Evolutionary conservation across 2,888 invertebrate species (phyloP).

Genomic region (Diarsia rubi): DNA sequence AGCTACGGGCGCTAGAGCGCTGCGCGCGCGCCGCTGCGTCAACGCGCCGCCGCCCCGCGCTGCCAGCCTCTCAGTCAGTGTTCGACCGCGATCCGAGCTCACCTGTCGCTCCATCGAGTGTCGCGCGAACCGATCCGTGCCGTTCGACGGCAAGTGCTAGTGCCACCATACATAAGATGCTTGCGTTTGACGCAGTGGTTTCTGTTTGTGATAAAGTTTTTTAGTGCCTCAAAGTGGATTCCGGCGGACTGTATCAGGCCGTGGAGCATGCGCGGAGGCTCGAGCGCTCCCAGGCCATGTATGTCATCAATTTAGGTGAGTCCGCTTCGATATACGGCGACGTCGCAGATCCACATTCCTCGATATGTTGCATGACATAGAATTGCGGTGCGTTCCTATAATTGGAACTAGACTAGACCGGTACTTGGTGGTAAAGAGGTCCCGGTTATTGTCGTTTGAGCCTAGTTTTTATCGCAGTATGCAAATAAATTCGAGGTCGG

Average conservation of each 20-base stretch:
- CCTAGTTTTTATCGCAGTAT: conserved; percentile 77
- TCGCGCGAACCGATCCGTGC: conserved; percentile 74
- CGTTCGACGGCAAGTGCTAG: conserved; percentile 80
- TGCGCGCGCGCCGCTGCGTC: conserved; percentile 54
- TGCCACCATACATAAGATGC: conserved; percentile 87
- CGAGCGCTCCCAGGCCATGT: conserved; percentile 91
- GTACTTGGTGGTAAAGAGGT: conserved; percentile 78
- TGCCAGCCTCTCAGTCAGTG: conserved; percentile 76
- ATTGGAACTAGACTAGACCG: conserved; percentile 86
- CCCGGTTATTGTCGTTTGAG: conserved; percentile 63
- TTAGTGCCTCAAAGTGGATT: conserved; percentile 88
- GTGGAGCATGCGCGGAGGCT: conserved; percentile 89
- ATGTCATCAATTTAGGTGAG: conserved; percentile 91
- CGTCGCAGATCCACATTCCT: conserved; percentile 80
- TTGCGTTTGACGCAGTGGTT: conserved; percentile 86
- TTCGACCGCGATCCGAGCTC: conserved; percentile 82
- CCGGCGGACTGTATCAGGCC: conserved; percentile 89
- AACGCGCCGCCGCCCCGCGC: conserved; percentile 63
- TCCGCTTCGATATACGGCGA: conserved; percentile 79
- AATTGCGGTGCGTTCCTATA: conserved; percentile 77
- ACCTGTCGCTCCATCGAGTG: conserved; percentile 78
- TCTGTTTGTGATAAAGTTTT: conserved; percentile 84
- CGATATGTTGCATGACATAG: conserved; percentile 72
- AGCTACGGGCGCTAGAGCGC: conserved; percentile 57
- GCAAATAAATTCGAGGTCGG: conserved; percentile 73